phyloP scores from a whole-genome alignment of 2,888 invertebrate species.

The Phalangium opilio region DNA sequence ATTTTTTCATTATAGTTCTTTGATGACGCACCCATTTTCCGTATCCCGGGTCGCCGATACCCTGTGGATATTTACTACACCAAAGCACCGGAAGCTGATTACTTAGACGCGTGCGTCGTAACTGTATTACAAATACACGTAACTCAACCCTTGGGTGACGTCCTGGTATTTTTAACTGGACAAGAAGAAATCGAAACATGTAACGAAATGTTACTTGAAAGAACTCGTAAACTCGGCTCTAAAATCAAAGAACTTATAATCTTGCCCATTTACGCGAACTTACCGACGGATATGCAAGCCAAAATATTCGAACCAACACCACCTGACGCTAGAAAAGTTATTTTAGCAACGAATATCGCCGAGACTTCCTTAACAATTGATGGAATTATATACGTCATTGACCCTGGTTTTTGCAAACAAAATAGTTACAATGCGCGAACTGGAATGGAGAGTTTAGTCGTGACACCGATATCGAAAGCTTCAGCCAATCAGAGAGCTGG shows the following conservation, averaged over 20 bases:
- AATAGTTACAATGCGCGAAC: slow-evolving; percentile 94
- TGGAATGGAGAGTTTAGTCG: slow-evolving; percentile 95
- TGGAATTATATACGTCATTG: slow-evolving; percentile 95
- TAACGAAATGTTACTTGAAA: slow-evolving; percentile 41
- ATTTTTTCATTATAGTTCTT: slow-evolving; percentile 48
- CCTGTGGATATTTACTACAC: slow-evolving; percentile 99
- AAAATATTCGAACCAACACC: slow-evolving; percentile 98
- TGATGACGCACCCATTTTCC: slow-evolving; percentile 93
- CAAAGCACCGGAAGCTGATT: slow-evolving; percentile 97
- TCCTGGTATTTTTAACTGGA: slow-evolving; percentile 88
- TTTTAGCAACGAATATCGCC: slow-evolving; percentile 95
- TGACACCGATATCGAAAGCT: slow-evolving; percentile 90
- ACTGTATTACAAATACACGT: slow-evolving; percentile 95
- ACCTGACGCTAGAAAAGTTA: slow-evolving; percentile 77
- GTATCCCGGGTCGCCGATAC: slow-evolving; percentile 92
- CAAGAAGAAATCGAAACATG: slow-evolving; percentile 39
- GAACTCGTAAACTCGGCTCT: slow-evolving; percentile 76
- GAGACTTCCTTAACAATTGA: slow-evolving; percentile 98
- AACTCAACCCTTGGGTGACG: slow-evolving; percentile 88
- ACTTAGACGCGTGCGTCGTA: slow-evolving; percentile 94
- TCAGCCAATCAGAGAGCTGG: slow-evolving; percentile 97
- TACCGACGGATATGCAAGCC: slow-evolving; percentile 97
- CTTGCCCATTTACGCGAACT: slow-evolving; percentile 91
- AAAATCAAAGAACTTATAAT: slow-evolving; percentile 84
- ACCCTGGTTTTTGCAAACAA: slow-evolving; percentile 98